Percentiles rank a stretch among this genome's conserved stretches.
phyloP scores from a whole-genome alignment of 2,113 vertebrate species.

The Sylvia atricapilla region DNA sequence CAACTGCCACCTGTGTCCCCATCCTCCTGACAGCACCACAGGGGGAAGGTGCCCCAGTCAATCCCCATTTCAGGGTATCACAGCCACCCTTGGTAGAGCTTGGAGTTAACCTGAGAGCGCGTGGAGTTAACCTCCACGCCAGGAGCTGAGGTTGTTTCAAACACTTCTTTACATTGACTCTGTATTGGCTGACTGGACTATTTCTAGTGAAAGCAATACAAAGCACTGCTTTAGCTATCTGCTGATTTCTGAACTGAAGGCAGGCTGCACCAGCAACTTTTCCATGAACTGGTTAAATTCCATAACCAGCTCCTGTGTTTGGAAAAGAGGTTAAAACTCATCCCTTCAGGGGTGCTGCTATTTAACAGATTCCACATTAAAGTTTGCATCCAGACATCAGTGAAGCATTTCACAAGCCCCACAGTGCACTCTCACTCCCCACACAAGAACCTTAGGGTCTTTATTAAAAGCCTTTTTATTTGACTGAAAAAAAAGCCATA shows the following conservation, averaged over 20 bases:
- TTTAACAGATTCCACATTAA: background rate
- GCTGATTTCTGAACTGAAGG: background rate
- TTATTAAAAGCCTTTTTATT: background rate
- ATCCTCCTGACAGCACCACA: background rate
- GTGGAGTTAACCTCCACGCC: background rate
- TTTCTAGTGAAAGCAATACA: background rate
- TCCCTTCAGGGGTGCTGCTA: background rate
- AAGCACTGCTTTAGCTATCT: background rate
- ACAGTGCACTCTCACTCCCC: rapidly evolving
- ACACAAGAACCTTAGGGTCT: background rate
- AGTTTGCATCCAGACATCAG: background rate
- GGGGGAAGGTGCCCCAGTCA: background rate
- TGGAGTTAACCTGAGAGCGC: rapidly evolving
- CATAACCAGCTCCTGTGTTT: background rate
- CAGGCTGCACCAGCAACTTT: background rate
- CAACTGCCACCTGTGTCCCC: rapidly evolving
- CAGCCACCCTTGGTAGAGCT: background rate
- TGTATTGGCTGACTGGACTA: background rate
- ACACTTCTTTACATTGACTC: background rate
- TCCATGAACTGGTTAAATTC: background rate
- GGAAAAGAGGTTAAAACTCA: background rate
- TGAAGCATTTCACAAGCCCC: background rate
- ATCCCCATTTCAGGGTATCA: background rate
- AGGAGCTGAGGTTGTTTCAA: background rate
- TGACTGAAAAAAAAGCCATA: background rate